Conservation (phyloP, 2,113 vertebrate species). For the Chaetorhynchus papuensis region DNA sequence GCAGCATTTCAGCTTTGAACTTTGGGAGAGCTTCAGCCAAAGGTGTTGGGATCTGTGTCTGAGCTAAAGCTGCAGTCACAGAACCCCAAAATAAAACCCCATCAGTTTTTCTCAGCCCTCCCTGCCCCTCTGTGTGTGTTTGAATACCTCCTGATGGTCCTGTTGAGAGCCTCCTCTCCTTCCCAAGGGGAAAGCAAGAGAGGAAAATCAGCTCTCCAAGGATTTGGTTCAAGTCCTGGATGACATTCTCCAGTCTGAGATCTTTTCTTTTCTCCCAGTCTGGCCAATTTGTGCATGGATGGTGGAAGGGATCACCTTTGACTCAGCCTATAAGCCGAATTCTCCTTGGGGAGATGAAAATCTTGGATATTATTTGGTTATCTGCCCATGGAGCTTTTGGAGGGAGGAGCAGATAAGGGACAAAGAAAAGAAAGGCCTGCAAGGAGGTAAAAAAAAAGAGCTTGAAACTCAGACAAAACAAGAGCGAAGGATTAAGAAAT, state of each 20-base stretch:
- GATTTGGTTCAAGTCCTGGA: neutral
- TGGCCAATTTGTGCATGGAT: neutral
- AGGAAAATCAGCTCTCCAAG: neutral
- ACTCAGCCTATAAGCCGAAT: neutral
- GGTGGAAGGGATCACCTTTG: neutral
- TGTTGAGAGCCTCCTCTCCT: neutral
- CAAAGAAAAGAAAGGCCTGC: neutral
- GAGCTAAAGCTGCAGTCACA: neutral
- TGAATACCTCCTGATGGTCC: neutral
- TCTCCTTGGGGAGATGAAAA: neutral
- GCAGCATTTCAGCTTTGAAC: neutral
- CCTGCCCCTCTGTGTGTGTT: neutral
- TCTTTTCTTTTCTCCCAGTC: neutral
- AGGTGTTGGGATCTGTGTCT: neutral
- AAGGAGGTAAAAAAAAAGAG: neutral
- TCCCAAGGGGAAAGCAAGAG: neutral
- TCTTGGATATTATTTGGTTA: neutral
- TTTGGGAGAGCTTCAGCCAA: neutral
- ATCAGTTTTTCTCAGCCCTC: rapidly evolving
- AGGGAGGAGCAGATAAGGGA: neutral
- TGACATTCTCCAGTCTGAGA: neutral
- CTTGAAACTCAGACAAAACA: neutral
- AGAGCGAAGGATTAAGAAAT: neutral
- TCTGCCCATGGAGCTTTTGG: neutral
- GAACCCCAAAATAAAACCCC: neutral